A percentile compares a stretch with the other conserved stretches of the same genome.
Conservation (phyloP, 2,113 vertebrate species). For the Myocastor coypus region DNA sequence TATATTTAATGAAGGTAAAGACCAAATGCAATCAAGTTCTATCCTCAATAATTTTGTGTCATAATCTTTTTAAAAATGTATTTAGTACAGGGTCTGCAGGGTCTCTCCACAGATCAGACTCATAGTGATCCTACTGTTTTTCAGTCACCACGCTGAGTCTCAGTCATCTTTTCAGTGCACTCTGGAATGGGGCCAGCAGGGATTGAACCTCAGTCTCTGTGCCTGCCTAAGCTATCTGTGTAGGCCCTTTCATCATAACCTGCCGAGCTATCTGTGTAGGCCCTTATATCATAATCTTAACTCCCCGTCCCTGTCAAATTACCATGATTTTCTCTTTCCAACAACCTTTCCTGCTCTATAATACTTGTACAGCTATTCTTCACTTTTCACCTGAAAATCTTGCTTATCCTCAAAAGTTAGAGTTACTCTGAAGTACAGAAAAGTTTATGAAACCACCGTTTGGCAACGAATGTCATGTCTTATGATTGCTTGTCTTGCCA, state of each 20-base stretch:
- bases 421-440: not conserved
- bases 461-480: too few relatives aligned
- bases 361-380: not conserved
- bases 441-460: not conserved
- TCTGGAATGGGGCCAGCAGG: too few relatives aligned
- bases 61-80: too few relatives aligned
- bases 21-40: rapidly evolving
- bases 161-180: too few relatives aligned
- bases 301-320: rapidly evolving
- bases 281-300: not conserved
- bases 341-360: not conserved
- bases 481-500: rapidly evolving
- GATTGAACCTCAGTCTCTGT: too few relatives aligned
- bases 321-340: rapidly evolving
- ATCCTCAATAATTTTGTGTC: not conserved
- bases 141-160: too few relatives aligned
- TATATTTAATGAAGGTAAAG: not conserved
- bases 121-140: too few relatives aligned
- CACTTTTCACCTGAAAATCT: not conserved
- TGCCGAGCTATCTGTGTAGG: not conserved
- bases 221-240: too few relatives aligned
- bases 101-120: too few relatives aligned
- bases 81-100: too few relatives aligned
- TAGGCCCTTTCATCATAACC: not conserved
- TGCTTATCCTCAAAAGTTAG: not conserved